Percentiles rank a stretch among this genome's conserved stretches.
These are phyloP conservation scores for Drosophila tani DNA, from an alignment of 1,140 invertebrate species.

Conservation along the genomic window DNA sequence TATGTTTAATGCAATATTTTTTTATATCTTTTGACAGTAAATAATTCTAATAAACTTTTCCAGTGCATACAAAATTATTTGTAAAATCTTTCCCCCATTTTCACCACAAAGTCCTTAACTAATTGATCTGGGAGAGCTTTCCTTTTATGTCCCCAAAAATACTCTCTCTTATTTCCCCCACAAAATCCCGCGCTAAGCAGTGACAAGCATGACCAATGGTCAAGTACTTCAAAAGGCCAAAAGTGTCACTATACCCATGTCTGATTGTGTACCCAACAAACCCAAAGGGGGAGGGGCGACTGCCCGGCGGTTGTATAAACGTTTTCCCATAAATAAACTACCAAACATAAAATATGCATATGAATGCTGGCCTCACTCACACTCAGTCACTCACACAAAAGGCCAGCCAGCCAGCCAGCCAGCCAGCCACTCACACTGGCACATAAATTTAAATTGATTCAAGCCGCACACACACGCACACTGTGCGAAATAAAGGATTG, in stretches of 20 bases:
- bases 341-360: constrained; percentile 63
- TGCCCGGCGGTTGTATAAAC: constrained; percentile 40
- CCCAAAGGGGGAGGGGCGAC: neutral
- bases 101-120: too few species aligned
- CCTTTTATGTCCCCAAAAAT: neutral
- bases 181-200: constrained; percentile 1
- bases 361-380: constrained; percentile 37
- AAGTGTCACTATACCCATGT: constrained; percentile 30
- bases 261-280: constrained; percentile 8
- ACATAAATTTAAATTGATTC: constrained; percentile 57
- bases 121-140: too few species aligned
- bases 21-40: too few species aligned
- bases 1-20: neutral
- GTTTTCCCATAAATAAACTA: constrained; percentile 54
- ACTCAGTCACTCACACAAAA: constrained; percentile 17
- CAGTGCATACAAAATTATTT: too few species aligned
- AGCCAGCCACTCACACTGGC: constrained; percentile 7
- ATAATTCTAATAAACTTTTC: too few species aligned
- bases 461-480: constrained; percentile 19
- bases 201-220: constrained; percentile 2
- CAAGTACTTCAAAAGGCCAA: constrained; percentile 19
- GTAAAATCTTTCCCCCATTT: too few species aligned
- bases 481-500: constrained; percentile 11
- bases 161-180: neutral
- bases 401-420: constrained; percentile 3